Conservation (phyloP, 2,113 vertebrate species). For the Festucalex cinctus region DNA sequence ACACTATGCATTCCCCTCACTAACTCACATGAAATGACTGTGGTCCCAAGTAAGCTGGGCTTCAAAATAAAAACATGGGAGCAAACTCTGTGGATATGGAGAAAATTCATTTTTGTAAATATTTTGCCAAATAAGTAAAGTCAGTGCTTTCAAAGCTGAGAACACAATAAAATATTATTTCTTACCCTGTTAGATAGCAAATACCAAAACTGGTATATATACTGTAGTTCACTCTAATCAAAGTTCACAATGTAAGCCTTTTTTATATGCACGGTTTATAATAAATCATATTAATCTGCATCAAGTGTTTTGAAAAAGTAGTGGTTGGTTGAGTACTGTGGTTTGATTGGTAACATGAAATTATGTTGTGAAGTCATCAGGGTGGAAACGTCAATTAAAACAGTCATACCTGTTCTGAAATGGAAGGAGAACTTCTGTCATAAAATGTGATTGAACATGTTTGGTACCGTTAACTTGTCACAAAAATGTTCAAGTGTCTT, state of each 20-base stretch:
- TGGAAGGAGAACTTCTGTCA: constrained; percentile 6
- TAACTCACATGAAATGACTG: constrained; percentile 17
- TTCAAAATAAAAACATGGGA: constrained; percentile 11
- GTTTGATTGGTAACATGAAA: neutral
- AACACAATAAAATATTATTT: neutral
- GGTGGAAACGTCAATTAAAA: neutral
- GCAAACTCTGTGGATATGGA: neutral
- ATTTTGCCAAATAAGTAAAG: neutral
- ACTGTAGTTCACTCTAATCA: neutral
- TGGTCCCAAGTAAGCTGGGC: neutral
- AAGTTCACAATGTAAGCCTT: neutral
- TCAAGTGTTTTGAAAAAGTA: neutral
- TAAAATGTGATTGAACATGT: constrained; percentile 5
- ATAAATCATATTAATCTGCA: neutral
- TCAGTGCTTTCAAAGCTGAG: neutral
- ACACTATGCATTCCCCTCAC: constrained; percentile 35
- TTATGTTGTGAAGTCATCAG: neutral
- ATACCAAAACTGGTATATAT: neutral
- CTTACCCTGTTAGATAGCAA: neutral
- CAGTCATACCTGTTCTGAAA: constrained; percentile 1
- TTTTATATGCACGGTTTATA: neutral
- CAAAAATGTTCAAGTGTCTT: neutral
- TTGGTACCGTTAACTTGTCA: neutral
- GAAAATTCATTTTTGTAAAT: neutral
- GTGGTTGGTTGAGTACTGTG: neutral